A percentile compares a stretch with the other conserved stretches of the same genome.
phyloP scores from a whole-genome alignment of 2,888 invertebrate species.

The Ectobius pallidus region DNA sequence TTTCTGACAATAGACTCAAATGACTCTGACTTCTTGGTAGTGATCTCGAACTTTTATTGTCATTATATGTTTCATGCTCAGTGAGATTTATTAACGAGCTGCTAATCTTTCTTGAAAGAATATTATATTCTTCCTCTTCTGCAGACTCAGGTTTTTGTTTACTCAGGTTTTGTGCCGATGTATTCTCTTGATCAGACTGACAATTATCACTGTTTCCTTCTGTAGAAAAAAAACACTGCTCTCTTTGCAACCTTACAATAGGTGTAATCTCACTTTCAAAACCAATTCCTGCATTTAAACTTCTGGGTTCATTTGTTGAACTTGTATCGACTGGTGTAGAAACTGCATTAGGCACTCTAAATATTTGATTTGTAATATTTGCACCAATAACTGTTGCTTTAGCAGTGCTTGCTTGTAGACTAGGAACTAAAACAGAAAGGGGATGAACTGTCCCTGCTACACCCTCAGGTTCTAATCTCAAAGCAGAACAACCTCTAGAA shows the following conservation, averaged over 20 bases:
- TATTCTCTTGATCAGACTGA: background rate
- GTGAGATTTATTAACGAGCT: constrained; percentile 32
- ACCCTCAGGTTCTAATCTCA: constrained; percentile 30
- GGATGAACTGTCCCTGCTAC: constrained; percentile 45
- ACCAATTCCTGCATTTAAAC: constrained; percentile 47
- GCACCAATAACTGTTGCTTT: background rate
- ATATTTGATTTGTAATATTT: background rate
- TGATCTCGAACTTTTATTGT: background rate
- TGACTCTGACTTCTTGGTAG: constrained; percentile 25
- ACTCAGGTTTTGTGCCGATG: background rate
- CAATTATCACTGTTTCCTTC: background rate
- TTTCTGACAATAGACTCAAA: constrained; percentile 4
- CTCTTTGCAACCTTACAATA: constrained; percentile 41
- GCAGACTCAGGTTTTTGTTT: background rate
- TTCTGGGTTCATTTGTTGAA: background rate
- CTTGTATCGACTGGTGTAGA: constrained; percentile 35
- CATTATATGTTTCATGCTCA: background rate
- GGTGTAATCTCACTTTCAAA: constrained; percentile 53
- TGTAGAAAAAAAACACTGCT: background rate
- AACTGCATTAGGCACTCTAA: constrained; percentile 26
- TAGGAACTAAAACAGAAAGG: background rate
- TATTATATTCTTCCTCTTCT: background rate
- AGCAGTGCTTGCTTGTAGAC: too few species aligned
- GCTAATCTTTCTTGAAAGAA: constrained; percentile 3
- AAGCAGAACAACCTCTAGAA: constrained; percentile 51